A percentile compares a stretch with the other conserved stretches of the same genome.
Conservation (phyloP, 2,797 vertebrate species). For the Melopsittacus undulatus region DNA sequence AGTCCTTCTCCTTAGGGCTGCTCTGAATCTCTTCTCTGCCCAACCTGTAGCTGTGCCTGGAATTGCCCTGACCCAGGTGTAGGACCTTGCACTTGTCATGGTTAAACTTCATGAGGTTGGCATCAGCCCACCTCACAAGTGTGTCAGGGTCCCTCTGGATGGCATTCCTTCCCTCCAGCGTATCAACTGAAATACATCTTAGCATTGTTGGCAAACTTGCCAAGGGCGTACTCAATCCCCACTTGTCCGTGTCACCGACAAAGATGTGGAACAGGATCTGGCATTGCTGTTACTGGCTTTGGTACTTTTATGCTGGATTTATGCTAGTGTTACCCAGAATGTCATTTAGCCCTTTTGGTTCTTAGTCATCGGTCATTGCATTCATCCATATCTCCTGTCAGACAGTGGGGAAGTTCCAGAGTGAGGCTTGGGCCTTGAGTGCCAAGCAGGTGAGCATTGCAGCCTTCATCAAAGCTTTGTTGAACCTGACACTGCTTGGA, state of each 20-base stretch:
- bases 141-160: not conserved
- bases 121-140: not conserved
- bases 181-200: not conserved
- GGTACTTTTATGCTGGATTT: not conserved
- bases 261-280: not conserved
- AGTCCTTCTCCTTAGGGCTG: no score
- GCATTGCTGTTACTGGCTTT: not conserved
- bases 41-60: no score
- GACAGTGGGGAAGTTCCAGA: not conserved
- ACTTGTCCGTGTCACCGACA: not conserved
- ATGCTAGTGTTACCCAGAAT: not conserved
- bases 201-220: not conserved
- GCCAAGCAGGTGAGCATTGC: not conserved
- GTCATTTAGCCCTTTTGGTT: not conserved
- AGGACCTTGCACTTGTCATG: no score
- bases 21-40: no score
- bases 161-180: not conserved
- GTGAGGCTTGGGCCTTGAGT: not conserved
- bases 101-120: not conserved
- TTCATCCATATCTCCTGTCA: not conserved
- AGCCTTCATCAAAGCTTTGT: not conserved
- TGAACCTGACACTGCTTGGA: not conserved
- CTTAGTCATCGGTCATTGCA: not conserved
- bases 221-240: not conserved
- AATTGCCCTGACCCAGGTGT: no score